phyloP scores from a whole-genome alignment of 1,140 invertebrate genomes.

The Sinella curviseta region DNA sequence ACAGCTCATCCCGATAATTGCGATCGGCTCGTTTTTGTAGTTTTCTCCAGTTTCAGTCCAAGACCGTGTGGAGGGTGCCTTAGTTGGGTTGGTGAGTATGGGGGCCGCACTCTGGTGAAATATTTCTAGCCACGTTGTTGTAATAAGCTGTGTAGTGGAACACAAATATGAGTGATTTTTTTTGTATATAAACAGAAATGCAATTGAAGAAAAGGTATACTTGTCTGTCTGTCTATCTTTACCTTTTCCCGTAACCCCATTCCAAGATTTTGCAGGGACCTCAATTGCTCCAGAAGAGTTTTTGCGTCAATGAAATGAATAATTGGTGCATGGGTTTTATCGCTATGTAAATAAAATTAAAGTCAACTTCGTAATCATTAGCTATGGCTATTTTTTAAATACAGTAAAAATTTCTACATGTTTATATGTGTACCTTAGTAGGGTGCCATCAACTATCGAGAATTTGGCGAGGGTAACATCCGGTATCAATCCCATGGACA shows the following conservation, averaged over 20 bases:
- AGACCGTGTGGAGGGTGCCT: neutral
- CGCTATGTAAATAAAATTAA: neutral
- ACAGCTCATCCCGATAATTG: slow-evolving; percentile 18
- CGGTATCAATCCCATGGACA: neutral
- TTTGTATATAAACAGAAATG: neutral
- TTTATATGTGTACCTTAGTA: neutral
- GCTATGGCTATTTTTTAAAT: neutral
- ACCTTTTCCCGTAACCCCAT: neutral
- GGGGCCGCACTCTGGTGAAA: neutral
- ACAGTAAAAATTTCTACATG: neutral
- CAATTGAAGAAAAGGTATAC: too few relatives aligned
- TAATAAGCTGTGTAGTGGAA: neutral
- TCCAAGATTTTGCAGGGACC: neutral
- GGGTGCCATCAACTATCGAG: neutral
- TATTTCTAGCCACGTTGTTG: neutral
- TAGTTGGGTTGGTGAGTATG: neutral
- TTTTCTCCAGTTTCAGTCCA: neutral
- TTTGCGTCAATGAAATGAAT: neutral
- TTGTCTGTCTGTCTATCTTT: too few relatives aligned
- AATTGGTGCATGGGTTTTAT: slow-evolving; percentile 5
- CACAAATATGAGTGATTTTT: neutral
- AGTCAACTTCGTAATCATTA: neutral
- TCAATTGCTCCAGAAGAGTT: neutral
- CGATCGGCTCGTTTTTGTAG: slow-evolving; percentile 4
- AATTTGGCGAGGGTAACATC: neutral